These are phyloP conservation scores for Neodiprion virginianus DNA, from an alignment of 1,140 invertebrate genomes.

Conservation along the genomic window DNA sequence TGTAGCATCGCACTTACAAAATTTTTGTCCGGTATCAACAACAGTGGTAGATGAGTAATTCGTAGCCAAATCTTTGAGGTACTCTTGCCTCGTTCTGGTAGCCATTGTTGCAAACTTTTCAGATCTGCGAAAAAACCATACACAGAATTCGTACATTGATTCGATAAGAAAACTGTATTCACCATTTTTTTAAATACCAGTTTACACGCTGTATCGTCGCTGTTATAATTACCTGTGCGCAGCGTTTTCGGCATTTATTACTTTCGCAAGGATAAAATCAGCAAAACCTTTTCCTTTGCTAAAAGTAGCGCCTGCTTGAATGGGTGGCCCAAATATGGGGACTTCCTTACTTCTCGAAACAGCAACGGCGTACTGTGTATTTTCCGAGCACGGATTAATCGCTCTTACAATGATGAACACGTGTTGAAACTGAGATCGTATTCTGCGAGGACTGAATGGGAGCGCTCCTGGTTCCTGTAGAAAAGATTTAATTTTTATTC, in stretches of 20 bases:
- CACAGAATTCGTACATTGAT: background rate
- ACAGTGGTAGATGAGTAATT: conserved; percentile 85
- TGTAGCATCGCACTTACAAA: conserved; percentile 72
- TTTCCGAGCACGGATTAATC: conserved; percentile 90
- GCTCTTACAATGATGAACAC: conserved; percentile 95
- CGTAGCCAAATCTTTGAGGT: conserved; percentile 88
- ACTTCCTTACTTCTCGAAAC: conserved; percentile 95
- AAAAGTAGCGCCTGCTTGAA: conserved; percentile 84
- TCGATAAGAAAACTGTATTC: background rate
- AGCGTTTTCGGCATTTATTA: conserved; percentile 98
- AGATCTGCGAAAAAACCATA: conserved; percentile 63
- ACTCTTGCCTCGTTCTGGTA: conserved; percentile 93
- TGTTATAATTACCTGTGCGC: conserved; percentile 70
- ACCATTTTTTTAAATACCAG: too few relatives aligned
- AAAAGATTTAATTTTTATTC: conserved; percentile 18
- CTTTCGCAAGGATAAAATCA: conserved; percentile 94
- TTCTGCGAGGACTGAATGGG: conserved; percentile 91
- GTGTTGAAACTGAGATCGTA: conserved; percentile 96
- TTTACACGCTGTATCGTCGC: background rate
- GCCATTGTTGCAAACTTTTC: conserved; percentile 99
- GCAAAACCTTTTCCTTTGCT: conserved; percentile 89
- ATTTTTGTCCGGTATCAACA: conserved; percentile 87
- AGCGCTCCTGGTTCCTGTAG: conserved; percentile 84
- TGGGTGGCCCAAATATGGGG: conserved; percentile 93
- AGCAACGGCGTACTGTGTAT: conserved; percentile 89